Percentiles rank a stretch among this genome's conserved stretches.
These are phyloP conservation scores for Leptodactylus fuscus DNA, from an alignment of 2,113 vertebrate species.

Conservation along the genomic window DNA sequence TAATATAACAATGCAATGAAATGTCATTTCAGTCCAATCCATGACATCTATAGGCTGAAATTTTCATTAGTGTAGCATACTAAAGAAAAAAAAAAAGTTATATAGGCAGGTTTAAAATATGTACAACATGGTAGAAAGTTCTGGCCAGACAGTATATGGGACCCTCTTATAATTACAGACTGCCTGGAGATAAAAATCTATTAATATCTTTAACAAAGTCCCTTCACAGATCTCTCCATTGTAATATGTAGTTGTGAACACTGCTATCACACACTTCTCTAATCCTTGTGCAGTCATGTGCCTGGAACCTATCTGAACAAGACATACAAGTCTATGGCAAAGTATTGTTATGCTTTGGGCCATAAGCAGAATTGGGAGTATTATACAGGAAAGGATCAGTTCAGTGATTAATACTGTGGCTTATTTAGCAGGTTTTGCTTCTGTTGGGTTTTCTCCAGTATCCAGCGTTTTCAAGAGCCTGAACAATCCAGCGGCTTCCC, in stretches of 20 bases:
- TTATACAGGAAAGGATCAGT: background rate
- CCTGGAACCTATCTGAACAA: background rate
- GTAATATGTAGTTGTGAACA: too few species aligned
- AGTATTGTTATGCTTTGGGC: background rate
- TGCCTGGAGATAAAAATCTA: background rate
- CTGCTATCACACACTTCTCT: background rate
- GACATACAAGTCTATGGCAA: background rate
- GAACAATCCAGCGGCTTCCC: constrained; percentile 96
- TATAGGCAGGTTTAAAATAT: background rate
- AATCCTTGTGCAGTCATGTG: too few species aligned
- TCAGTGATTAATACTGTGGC: constrained; percentile 2
- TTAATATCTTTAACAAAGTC: too few species aligned
- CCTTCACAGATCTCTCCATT: background rate
- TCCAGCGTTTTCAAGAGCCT: constrained; percentile 95
- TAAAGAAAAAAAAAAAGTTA: background rate
- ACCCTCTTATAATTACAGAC: background rate
- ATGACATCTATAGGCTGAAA: background rate
- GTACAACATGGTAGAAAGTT: background rate
- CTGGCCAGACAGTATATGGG: background rate
- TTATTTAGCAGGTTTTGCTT: constrained; percentile 87
- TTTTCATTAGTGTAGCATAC: background rate
- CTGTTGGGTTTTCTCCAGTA: constrained; percentile 88
- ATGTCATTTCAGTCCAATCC: background rate
- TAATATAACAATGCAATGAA: constrained; percentile 44
- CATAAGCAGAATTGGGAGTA: background rate